Base-by-base conservation (phyloP, 2,888 invertebrate species). In the Dichetophora obliterata region DNA sequence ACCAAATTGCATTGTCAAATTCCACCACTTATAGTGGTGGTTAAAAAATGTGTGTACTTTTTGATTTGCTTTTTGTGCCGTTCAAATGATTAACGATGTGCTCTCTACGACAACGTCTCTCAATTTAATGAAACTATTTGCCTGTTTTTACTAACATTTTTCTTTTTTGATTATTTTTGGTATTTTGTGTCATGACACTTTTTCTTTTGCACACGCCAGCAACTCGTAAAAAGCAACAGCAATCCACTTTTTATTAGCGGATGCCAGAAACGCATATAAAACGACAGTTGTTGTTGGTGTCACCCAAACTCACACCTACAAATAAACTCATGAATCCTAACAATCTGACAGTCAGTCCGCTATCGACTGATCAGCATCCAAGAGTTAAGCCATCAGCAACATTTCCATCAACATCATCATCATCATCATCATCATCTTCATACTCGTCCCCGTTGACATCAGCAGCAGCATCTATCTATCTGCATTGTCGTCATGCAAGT, bases 61-160 rank as follows among this genome's bases (percentile, higher is more conserved):
- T 59, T 59, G 59, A 11, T 59, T 59, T 22, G n/a, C 19, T 19
- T 57, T 57, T 22, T 57, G 57, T 22, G 27, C 11, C 65, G 5
- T 37, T 65, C 37, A 65, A 65, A 65, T 65, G 65, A 65, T 66
- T 66, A 37, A 66, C 66, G 66, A 37, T 37, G 34, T 37, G 43
- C n/a, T 66, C 34, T 37, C 34, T 37, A n/a, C 43, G 43, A 24
- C 9, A 19, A 22, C 19, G 14, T 24, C 14, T 59, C 57, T 59
- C 57, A 24, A 59, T 59, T 22, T 22, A 27, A 59, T 54, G 19
- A 59, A 19, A 19, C 4, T 11, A 19, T 22, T 59, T 59, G 22
- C 4, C 19, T 43, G 43, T 11, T 43, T 59, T 27, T 22, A 59
- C 24, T 59, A 11, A 24, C 9, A 59, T 8, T 59, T 59, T 59